Evolutionary conservation across 2,888 invertebrate genomes (phyloP).

Genomic region (Podabrus alpinus): DNA sequence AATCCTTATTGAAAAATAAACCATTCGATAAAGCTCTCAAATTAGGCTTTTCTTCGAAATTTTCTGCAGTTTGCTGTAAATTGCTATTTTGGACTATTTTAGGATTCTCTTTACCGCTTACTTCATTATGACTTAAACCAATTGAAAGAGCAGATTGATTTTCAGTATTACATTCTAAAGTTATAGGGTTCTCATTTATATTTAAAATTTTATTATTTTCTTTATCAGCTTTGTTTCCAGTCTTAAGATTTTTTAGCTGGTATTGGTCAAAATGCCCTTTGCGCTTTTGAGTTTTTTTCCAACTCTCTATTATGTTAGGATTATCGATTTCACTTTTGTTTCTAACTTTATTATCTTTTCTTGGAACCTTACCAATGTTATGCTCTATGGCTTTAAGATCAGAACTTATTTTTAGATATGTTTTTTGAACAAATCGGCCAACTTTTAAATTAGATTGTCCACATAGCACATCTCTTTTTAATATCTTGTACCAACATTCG

Average conservation of each 20-base stretch:
- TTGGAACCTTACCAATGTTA: not conserved
- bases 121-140: not conserved
- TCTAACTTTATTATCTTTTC: not conserved
- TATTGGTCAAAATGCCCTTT: not conserved
- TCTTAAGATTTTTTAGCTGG: not conserved
- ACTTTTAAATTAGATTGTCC: not conserved
- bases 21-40: not conserved
- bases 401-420: not conserved
- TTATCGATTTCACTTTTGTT: not conserved
- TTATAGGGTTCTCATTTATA: no score
- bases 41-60: not conserved
- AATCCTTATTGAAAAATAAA: no score
- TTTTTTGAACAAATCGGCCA: not conserved
- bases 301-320: not conserved
- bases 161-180: no score
- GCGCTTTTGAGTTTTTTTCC: not conserved
- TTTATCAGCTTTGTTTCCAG: not conserved
- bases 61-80: not conserved
- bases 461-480: not conserved
- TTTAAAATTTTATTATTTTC: no score
- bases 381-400: not conserved
- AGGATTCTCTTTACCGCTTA: not conserved
- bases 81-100: not conserved
- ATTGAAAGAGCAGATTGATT: no score
- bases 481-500: not conserved